Percentiles rank a stretch among this genome's conserved stretches.
Evolutionary conservation across 1,140 invertebrate species (phyloP).

Genomic region (Geopemphigus sp.): DNA sequence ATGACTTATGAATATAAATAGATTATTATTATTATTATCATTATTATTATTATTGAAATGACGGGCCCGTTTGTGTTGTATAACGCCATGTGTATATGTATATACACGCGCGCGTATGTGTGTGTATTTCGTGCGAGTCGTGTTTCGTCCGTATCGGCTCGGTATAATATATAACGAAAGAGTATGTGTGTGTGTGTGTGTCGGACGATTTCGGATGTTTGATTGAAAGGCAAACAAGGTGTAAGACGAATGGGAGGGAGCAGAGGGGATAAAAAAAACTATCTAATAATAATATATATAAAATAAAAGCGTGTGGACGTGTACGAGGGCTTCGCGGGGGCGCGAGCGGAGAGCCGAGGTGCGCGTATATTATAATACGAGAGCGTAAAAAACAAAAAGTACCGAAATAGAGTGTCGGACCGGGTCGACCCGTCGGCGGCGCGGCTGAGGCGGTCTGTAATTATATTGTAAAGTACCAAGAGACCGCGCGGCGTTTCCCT

Average conservation of each 20-base stretch:
- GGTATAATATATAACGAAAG: constrained; percentile 29
- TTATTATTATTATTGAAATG: constrained; percentile 49
- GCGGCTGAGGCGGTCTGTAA: constrained; percentile 34
- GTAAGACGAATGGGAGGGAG: constrained; percentile 17
- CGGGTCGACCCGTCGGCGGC: constrained; percentile 8
- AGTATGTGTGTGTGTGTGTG: constrained; percentile 23
- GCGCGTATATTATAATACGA: neutral
- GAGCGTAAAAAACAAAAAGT: constrained; percentile 16
- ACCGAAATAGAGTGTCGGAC: constrained; percentile 38
- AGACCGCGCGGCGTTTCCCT: constrained; percentile 43
- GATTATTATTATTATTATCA: constrained; percentile 49
- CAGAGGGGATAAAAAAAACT: constrained; percentile 8
- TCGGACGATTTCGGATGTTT: constrained; percentile 43
- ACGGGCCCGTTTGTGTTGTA: constrained; percentile 33
- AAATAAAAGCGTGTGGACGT: constrained; percentile 30
- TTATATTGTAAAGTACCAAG: constrained; percentile 48
- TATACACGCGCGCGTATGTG: neutral
- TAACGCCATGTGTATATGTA: constrained; percentile 21
- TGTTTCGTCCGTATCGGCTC: constrained; percentile 10
- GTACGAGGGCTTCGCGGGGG: no score
- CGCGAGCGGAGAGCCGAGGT: neutral
- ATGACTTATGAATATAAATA: constrained; percentile 50
- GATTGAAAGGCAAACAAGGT: constrained; percentile 49
- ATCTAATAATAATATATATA: constrained; percentile 35
- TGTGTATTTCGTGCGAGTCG: neutral